Evolutionary conservation across 1,140 invertebrate species (phyloP), one percentile per base, ranked within the genome.

Genomic region (Drosophila burlai): DNA sequence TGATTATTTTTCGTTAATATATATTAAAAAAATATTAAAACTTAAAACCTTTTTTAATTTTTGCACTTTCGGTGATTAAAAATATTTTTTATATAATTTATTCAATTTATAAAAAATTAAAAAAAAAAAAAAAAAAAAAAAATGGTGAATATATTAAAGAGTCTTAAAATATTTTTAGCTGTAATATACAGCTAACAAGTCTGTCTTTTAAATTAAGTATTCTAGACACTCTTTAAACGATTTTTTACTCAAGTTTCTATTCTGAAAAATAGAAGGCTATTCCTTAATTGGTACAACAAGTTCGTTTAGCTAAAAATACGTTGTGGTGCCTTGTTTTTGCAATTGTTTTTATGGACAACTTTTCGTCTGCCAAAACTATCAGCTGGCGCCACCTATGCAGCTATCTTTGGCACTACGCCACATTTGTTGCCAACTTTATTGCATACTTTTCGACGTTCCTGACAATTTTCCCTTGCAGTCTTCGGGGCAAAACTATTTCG

Each of bases 361-460:
- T 38, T 45, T 24, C 13, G 21, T 7, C 8, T 11, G 42, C 29
- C 31, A 26, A 38, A 21, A 47, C 8, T 26, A 54, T 26, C 49
- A 43, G 16, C 8, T 40, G 31, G 67, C 67, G 64, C 67, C 67
- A 71, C 64, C 67, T 71, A 54, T 40, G 34, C 59, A 50, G 24
- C 74, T 45, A 77, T 26, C 47, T 26, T 11, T 16, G 50, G 26
- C 49, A 69, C 55, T 54, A 61, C 18, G 38, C 26, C 16, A 36
- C 43, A 26, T 57, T 67, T 42, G 13, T 42, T 60, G 62, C n/a
- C 24, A 58, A 42, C 36, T 57, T 45, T 80, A 59, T 52, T 79
- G 68, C 80, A 77, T 81, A 74, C 52, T 72, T 81, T 65, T 50
- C 2, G 47, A 50, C 18, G 42, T 38, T 45, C 31, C 26, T 3